Conservation (phyloP, 2,113 vertebrate genomes). For the Puntigrus tetrazona region DNA sequence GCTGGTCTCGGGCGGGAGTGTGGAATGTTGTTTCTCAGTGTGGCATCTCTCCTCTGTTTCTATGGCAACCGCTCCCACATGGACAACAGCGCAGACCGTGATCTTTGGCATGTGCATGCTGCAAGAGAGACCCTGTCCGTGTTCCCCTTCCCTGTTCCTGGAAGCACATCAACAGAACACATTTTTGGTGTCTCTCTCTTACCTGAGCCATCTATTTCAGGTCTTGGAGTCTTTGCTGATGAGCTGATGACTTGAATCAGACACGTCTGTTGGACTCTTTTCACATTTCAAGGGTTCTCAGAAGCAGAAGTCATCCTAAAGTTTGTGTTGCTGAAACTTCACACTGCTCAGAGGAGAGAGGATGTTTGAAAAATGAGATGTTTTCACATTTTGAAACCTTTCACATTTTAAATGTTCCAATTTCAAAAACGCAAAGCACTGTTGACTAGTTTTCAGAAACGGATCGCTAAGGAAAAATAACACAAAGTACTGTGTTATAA, state of each 20-base stretch:
- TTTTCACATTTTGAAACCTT: neutral
- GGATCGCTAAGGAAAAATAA: neutral
- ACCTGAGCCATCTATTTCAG: neutral
- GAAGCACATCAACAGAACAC: neutral
- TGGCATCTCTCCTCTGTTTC: conserved; percentile 14
- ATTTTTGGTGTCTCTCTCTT: neutral
- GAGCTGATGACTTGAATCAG: neutral
- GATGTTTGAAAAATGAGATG: too few species aligned
- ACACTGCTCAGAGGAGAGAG: neutral
- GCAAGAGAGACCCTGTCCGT: too few species aligned
- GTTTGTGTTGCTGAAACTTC: neutral
- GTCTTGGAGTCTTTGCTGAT: neutral
- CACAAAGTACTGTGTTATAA: neutral
- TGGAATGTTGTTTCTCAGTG: neutral
- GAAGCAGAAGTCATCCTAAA: neutral
- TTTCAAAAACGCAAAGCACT: neutral
- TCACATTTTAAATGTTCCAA: too few species aligned
- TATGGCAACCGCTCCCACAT: neutral
- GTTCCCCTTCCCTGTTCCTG: neutral
- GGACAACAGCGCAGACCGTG: neutral
- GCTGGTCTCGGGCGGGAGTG: neutral
- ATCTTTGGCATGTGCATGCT: neutral
- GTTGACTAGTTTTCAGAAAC: neutral
- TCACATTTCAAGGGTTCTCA: neutral
- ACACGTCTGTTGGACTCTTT: neutral